Base-by-base conservation (phyloP, 2,888 invertebrate genomes). In the Biston betularia region DNA sequence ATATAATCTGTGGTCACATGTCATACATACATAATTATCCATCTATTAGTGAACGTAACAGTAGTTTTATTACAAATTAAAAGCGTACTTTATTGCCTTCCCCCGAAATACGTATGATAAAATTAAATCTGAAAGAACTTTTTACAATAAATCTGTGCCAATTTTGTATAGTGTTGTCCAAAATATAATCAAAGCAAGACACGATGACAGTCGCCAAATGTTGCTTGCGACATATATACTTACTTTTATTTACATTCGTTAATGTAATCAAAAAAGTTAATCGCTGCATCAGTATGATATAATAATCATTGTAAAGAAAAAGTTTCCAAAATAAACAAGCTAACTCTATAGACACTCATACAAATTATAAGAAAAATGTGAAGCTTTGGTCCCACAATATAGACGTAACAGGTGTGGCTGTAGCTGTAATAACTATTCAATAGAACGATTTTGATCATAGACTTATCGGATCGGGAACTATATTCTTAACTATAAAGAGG, bases 1-100 rank as follows among this genome's bases (percentile, higher is more conserved):
- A 63, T 67, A 63, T 63, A 50, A 66, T 65, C 62, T 60, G 63
- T 69, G 63, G 64, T 64, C 73, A 74, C 57, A 71, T 74, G 69
- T 65, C 60, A 74, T 73, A 72, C 72, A 69, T 65, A 67, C 65
- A 66, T 71, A 71, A 55, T 70, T 71, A 77, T 69, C 72, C 69
- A 71, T 74, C 73, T 72, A 73, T 75, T 68, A 63, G 67, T 68
- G 63, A 68, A 68, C 67, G 59, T 63, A 68, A 46, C 59, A 58
- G 35, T 59, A 68, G 53, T 65, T 64, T 86, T 87, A 87, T 88
- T 89, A 90, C 85, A 88, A 89, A 79, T 90, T 92, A 92, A 90
- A 95, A 95, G 95, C 95, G 95, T 95, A 95, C 94, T 95, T 94
- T 94, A 95, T 95, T 95, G 95, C 95, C 95, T 95, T 95, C 95